A percentile compares a stretch with the other conserved stretches of the same genome.
Evolutionary conservation across 2,888 invertebrate genomes (phyloP).

Genomic region (Nomada ruficornis): DNA sequence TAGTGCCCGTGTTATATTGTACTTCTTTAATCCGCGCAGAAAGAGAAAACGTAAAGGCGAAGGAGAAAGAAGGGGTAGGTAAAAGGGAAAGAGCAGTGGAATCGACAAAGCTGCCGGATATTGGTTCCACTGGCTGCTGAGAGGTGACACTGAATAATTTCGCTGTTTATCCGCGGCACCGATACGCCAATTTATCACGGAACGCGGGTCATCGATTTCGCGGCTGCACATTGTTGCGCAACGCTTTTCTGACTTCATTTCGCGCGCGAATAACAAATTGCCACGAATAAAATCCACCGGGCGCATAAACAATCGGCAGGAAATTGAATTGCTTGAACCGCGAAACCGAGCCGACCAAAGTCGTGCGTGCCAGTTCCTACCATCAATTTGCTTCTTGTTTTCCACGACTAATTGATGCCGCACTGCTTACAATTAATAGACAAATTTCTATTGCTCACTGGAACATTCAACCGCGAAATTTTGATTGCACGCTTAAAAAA

Average conservation of each 20-base stretch:
- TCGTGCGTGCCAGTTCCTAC: not conserved
- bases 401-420: no score
- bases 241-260: conserved; percentile 45
- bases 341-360: conserved; percentile 1
- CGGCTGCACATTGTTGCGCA: conserved; percentile 33
- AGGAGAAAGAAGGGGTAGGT: not conserved
- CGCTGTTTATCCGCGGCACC: conserved; percentile 49
- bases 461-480: no score
- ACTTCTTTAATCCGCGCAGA: not conserved
- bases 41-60: not conserved
- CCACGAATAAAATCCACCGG: conserved; percentile 12
- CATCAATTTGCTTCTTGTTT: not conserved
- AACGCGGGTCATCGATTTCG: conserved; percentile 47
- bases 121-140: conserved; percentile 43
- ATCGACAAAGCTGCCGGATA: conserved; percentile 48
- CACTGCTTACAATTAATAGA: no score
- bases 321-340: conserved; percentile 28
- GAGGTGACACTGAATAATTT: conserved; percentile 57
- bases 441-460: no score
- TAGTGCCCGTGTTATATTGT: not conserved
- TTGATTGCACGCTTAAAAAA: not conserved
- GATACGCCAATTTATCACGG: conserved; percentile 52
- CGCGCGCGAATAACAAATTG: conserved; percentile 37
- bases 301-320: conserved; percentile 25
- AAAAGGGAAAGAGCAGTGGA: not conserved